Percentiles rank a stretch among this genome's conserved stretches.
These are phyloP conservation scores for Epicauta chinensis DNA, from an alignment of 1,140 invertebrate genomes.

Conservation along the genomic window DNA sequence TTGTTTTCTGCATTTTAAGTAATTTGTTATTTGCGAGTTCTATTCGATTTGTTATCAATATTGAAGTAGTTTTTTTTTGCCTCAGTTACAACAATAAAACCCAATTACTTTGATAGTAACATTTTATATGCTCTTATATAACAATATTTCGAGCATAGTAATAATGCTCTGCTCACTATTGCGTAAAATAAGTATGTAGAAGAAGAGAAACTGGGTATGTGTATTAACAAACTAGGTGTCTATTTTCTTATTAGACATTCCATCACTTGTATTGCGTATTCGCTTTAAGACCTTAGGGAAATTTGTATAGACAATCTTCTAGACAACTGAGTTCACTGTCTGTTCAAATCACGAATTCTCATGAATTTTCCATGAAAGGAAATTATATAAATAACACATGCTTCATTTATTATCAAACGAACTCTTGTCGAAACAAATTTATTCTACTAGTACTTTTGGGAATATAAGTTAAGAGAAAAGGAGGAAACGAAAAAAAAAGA, in stretches of 20 bases:
- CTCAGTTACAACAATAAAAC: no score
- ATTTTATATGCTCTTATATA: no score
- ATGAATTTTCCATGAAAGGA: constrained; percentile 12
- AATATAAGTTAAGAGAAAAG: no score
- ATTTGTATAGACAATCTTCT: constrained; percentile 17
- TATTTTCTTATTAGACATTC: constrained; percentile 11
- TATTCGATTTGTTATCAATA: no score
- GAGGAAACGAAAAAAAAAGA: no score
- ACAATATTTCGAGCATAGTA: no score
- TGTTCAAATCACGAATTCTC: constrained; percentile 14
- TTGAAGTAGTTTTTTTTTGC: no score
- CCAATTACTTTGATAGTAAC: no score
- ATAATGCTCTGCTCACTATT: no score
- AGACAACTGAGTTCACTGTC: constrained; percentile 13
- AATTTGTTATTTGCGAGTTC: no score
- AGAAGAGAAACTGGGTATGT: constrained; percentile 6
- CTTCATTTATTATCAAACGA: constrained; percentile 7
- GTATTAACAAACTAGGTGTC: constrained; percentile 1
- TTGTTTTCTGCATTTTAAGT: no score
- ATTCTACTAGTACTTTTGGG: no score
- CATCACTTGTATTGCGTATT: constrained; percentile 15
- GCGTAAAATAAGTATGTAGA: neutral
- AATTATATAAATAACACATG: constrained; percentile 14
- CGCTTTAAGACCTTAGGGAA: constrained; percentile 16
- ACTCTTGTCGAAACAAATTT: neutral